Evolutionary conservation across 2,888 invertebrate species (phyloP).

Genomic region (Rhagium mordax): DNA sequence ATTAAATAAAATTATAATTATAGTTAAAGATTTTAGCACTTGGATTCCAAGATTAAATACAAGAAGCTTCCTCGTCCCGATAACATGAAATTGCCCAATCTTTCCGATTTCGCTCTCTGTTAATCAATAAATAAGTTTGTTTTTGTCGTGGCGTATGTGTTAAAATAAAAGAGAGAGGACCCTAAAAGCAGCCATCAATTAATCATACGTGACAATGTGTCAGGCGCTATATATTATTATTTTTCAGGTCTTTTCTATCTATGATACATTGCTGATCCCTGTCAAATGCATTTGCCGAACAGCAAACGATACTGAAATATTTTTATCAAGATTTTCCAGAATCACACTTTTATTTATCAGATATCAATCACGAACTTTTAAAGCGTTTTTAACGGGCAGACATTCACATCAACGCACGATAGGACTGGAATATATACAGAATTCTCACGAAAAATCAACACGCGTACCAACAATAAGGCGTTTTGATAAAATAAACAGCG

Average conservation of each 20-base stretch:
- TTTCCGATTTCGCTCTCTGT: neutral
- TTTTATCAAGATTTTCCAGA: constrained; percentile 44
- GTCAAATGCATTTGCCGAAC: constrained; percentile 59
- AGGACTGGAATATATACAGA: no score
- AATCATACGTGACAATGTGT: constrained; percentile 63
- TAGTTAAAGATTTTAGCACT: no score
- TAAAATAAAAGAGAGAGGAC: constrained; percentile 38
- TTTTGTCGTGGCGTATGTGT: constrained; percentile 31
- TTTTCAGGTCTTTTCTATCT: constrained; percentile 58
- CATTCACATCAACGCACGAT: neutral
- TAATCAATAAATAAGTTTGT: constrained; percentile 30
- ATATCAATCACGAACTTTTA: neutral
- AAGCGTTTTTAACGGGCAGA: neutral
- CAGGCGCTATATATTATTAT: constrained; percentile 63
- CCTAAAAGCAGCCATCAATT: constrained; percentile 51
- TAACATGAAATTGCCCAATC: neutral
- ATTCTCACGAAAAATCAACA: no score
- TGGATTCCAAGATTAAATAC: neutral
- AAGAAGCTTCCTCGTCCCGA: neutral
- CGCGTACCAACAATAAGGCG: no score
- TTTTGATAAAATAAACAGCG: no score
- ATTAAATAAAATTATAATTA: no score
- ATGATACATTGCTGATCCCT: constrained; percentile 60
- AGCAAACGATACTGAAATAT: constrained; percentile 42
- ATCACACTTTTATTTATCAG: constrained; percentile 24